Conservation (phyloP, 2,888 invertebrate species). For the Charanyca ferruginea region DNA sequence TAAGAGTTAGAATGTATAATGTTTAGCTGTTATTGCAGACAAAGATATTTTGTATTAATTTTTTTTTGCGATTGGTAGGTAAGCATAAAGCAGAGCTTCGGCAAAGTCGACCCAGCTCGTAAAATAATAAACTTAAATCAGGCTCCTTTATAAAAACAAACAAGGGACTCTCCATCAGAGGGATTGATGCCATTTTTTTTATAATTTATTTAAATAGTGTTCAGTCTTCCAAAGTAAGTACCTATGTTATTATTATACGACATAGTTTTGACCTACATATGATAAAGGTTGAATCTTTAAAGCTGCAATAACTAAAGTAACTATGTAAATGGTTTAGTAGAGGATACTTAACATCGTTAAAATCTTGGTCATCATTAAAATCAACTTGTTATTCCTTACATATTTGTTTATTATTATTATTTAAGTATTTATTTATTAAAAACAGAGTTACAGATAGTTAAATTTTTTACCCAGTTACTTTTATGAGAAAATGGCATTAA, state of each 20-base stretch:
- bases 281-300: not conserved
- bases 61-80: conserved; percentile 44
- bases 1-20: conserved; percentile 44
- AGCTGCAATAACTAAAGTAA: not conserved
- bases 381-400: no score
- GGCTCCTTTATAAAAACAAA: conserved; percentile 48
- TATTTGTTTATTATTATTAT: no score
- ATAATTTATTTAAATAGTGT: conserved; percentile 24
- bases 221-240: conserved; percentile 1
- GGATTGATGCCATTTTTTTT: conserved; percentile 28
- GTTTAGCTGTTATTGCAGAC: conserved; percentile 42
- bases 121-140: conserved; percentile 60
- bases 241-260: not conserved
- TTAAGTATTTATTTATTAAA: no score
- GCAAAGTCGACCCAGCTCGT: conserved; percentile 49
- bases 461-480: no score
- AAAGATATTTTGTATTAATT: conserved; percentile 36
- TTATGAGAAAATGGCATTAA: not conserved
- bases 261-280: not conserved
- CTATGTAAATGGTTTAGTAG: not conserved
- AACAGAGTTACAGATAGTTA: no score
- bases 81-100: conserved; percentile 33
- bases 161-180: conserved; percentile 36
- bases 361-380: no score
- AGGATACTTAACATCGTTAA: no score